Evolutionary conservation across 2,797 vertebrate genomes (phyloP).

Genomic region (Paedocypris micromegethes): DNA sequence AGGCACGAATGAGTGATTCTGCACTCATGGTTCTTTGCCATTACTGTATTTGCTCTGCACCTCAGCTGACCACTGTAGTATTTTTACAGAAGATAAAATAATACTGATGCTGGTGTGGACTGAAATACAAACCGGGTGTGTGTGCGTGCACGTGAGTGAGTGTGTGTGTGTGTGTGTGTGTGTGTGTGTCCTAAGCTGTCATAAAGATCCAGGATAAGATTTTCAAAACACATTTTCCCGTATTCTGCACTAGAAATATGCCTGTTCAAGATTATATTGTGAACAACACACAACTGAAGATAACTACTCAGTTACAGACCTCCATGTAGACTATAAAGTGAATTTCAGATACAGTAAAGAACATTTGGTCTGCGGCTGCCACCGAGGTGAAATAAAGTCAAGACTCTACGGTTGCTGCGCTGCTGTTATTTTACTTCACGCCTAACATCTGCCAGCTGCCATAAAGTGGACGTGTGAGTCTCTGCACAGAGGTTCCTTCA

Average conservation of each 20-base stretch:
- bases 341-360: slow-evolving; percentile 3
- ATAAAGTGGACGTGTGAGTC: slow-evolving; percentile 4
- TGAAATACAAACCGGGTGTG: too few species aligned
- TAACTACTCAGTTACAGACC: background rate
- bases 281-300: slow-evolving; percentile 1
- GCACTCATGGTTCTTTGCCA: slow-evolving; percentile 26
- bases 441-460: slow-evolving; percentile 14
- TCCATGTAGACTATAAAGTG: background rate
- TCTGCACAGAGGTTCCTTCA: slow-evolving; percentile 25
- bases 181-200: too few species aligned
- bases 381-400: slow-evolving; percentile 13
- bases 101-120: too few species aligned
- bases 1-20: slow-evolving; percentile 18
- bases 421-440: slow-evolving; percentile 1
- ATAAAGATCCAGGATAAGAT: too few species aligned
- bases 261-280: background rate
- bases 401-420: slow-evolving; percentile 5
- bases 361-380: background rate
- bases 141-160: too few species aligned
- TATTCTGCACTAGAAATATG: background rate
- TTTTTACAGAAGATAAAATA: background rate
- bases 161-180: too few species aligned
- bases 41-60: slow-evolving; percentile 23
- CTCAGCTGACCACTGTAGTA: slow-evolving; percentile 11
- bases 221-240: too few species aligned